A percentile compares a stretch with the other conserved stretches of the same genome.
Conservation (phyloP, 1,140 invertebrate genomes). For the Trachymyrmex cornetzi region DNA sequence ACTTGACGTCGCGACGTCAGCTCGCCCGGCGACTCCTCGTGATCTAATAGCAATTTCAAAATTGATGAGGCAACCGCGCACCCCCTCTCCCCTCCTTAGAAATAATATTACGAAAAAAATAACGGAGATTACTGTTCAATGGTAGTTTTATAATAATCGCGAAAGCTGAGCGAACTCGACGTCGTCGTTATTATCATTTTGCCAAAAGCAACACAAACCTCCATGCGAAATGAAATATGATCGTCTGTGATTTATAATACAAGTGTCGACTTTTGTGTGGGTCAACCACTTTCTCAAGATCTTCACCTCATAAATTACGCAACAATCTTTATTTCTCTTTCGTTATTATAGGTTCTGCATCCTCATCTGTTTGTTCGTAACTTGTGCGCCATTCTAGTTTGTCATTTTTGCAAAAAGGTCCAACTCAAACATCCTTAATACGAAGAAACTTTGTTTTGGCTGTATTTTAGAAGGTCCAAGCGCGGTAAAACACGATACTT, state of each 20-base stretch:
- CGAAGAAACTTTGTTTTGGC: constrained; percentile 38
- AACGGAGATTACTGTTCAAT: neutral
- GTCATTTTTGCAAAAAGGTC: neutral
- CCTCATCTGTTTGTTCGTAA: neutral
- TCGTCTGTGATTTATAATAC: constrained; percentile 46
- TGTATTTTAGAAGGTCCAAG: constrained; percentile 37
- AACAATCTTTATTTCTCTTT: neutral
- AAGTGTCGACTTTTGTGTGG: constrained; percentile 23
- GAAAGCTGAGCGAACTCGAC: constrained; percentile 11
- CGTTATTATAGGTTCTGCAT: neutral
- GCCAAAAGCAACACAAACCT: constrained; percentile 11
- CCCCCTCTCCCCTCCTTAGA: neutral
- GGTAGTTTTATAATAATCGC: neutral
- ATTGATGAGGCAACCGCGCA: constrained; percentile 16
- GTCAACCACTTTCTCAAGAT: neutral
- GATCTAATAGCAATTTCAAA: constrained; percentile 37
- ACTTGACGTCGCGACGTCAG: constrained; percentile 41
- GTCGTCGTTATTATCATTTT: constrained; percentile 38
- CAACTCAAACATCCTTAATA: neutral
- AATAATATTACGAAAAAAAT: neutral
- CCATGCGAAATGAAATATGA: constrained; percentile 14
- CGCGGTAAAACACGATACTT: constrained; percentile 42
- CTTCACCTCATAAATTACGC: constrained; percentile 17
- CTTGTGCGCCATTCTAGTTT: neutral
- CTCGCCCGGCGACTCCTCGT: neutral